Percentiles rank a stretch among this genome's conserved stretches.
Evolutionary conservation across 2,888 invertebrate genomes (phyloP).

Genomic region (Nineta flava): DNA sequence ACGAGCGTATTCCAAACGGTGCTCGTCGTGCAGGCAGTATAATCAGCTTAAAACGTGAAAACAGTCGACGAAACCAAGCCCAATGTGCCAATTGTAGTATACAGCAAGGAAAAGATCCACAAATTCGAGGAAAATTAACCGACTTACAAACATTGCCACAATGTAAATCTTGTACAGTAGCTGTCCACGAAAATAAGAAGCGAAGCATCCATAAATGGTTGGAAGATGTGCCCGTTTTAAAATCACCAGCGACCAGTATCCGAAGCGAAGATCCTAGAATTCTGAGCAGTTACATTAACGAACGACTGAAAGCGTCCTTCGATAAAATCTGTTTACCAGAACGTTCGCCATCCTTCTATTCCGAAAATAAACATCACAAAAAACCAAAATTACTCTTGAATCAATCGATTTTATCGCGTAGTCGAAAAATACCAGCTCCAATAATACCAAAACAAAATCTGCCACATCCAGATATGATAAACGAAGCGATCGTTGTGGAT

Average conservation of each 20-base stretch:
- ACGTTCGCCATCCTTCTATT: slow-evolving; percentile 1
- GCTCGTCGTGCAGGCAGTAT: slow-evolving; percentile 36
- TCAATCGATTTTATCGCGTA: neutral
- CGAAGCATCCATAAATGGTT: slow-evolving; percentile 60
- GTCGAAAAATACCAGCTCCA: slow-evolving; percentile 5
- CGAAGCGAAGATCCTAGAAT: slow-evolving; percentile 7
- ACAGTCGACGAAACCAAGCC: slow-evolving; percentile 36
- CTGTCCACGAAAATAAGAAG: slow-evolving; percentile 51
- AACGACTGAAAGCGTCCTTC: slow-evolving; percentile 4
- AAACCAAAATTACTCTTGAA: neutral
- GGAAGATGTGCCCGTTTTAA: slow-evolving; percentile 46
- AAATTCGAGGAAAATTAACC: neutral
- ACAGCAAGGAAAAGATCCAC: slow-evolving; percentile 33
- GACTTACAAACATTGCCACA: slow-evolving; percentile 20
- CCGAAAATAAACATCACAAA: neutral
- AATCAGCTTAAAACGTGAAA: slow-evolving; percentile 43
- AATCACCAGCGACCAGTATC: slow-evolving; percentile 11
- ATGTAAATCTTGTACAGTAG: slow-evolving; percentile 35
- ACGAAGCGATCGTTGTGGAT: slow-evolving; percentile 45
- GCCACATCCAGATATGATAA: slow-evolving; percentile 42
- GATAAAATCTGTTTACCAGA: slow-evolving; percentile 6
- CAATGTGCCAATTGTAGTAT: slow-evolving; percentile 37
- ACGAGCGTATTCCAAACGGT: slow-evolving; percentile 24
- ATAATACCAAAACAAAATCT: slow-evolving; percentile 1
- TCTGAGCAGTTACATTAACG: slow-evolving; percentile 1